These are phyloP conservation scores for Heterotis niloticus DNA, from an alignment of 2,113 vertebrate species.

Conservation along the genomic window DNA sequence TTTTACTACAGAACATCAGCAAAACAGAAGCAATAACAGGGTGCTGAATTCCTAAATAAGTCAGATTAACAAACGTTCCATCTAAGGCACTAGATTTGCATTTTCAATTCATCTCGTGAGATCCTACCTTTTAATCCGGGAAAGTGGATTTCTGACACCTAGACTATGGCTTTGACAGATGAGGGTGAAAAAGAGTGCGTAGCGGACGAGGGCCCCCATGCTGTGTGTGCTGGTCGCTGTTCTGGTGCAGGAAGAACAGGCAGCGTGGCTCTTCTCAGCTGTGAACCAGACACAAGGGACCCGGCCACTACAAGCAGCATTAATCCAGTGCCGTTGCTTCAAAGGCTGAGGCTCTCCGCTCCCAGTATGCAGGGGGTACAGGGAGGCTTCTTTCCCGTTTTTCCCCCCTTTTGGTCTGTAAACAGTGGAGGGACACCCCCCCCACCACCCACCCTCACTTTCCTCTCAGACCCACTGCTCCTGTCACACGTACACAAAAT, in stretches of 20 bases:
- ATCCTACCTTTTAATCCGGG: slow-evolving; percentile 77
- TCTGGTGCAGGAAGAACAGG: slow-evolving; percentile 38
- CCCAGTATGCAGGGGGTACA: slow-evolving; percentile 36
- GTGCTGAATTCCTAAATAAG: not conserved
- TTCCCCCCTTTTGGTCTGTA: slow-evolving; percentile 7
- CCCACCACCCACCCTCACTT: not conserved
- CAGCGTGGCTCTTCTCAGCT: slow-evolving; percentile 40
- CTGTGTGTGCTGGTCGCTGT: slow-evolving; percentile 46
- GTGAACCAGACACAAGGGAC: slow-evolving; percentile 47
- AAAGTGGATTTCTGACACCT: slow-evolving; percentile 61
- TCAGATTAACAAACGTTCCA: not conserved
- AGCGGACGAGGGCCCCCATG: slow-evolving; percentile 69
- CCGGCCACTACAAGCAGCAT: slow-evolving; percentile 43
- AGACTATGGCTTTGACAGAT: slow-evolving; percentile 64
- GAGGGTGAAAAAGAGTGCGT: slow-evolving; percentile 64
- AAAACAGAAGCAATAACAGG: not conserved
- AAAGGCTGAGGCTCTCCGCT: slow-evolving; percentile 46
- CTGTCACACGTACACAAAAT: slow-evolving; percentile 10
- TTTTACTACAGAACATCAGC: not conserved
- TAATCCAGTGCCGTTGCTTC: slow-evolving; percentile 61
- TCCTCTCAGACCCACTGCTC: slow-evolving; percentile 10
- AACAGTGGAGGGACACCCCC: slow-evolving; percentile 5
- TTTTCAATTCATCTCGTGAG: not conserved
- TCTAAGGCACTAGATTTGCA: not conserved
- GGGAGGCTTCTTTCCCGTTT: slow-evolving; percentile 19